Base-by-base conservation (phyloP, 2,113 vertebrate genomes). In the Corapipo altera region DNA sequence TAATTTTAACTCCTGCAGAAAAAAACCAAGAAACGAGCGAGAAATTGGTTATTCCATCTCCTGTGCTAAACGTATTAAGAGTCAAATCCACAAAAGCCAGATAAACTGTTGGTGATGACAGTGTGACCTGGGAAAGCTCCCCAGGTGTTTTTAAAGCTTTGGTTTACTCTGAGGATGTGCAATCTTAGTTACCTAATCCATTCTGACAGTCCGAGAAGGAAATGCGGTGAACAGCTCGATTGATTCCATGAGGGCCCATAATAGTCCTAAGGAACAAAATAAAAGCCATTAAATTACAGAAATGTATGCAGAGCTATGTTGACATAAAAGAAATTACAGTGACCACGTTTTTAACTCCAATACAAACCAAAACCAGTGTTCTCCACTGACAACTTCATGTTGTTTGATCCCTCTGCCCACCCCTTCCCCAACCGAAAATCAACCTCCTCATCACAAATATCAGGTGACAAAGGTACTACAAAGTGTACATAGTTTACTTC, bases 201-300 rank as follows among this genome's bases (percentile, higher is more conserved):
- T 98, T 98, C 76, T 96, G 98, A 92, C 98, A 99, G 72, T 99
- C 98, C 17, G 98, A 97, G 91, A 99, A 98, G 62, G 98, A 98
- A 91, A 99, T 62, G 89, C 97, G 98, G 70, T 98, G 98, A 41
- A 99, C 98, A 48, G 98, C 97, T 88, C 98, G 98, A 90, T 97
- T 98, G 95, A 98, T 98, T 94, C 98, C 98, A 33, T 98, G 98
- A 7, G 98, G 98, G 46, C 98, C 98, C 98, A 99, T 99, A 90
- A 98, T 98, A 22, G 97, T 98, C 98, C 99, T 99, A 95, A 79
- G 66, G 73, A 91, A 96, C 89, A 75, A 82, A 93, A 64, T 5
- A 72, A 44, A 82, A 85, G 16, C 20, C 8, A 85, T 54, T 85
- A 46, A 49, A 80, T 70, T 26, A 71, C 9, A 83, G 55, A 89